Evolutionary conservation across 2,797 vertebrate species (phyloP), one percentile per base, ranked within the genome.

Genomic region (Todus mexicanus): DNA sequence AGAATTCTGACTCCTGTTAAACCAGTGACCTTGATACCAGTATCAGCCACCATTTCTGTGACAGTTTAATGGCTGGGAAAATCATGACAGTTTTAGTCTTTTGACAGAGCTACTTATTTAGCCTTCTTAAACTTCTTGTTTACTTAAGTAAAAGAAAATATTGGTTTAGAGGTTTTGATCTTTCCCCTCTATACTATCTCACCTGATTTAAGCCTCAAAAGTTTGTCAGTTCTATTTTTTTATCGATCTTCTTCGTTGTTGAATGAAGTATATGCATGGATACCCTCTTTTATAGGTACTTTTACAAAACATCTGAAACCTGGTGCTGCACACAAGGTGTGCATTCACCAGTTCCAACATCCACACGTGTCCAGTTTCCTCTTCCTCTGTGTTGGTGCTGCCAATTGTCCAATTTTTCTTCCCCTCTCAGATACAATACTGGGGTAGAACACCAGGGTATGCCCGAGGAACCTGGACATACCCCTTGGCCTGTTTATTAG

Each of bases 221-320:
- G 35, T n/a, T 11, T 37, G 8, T 56, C 37, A 35, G 5, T 15
- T 71, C 4, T 51, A 53, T 29, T 15, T 71, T 45, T 13, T 37
- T 15, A 7, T 11, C 31, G 10, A 15, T 42, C n/a, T 33, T 71
- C 1, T 38, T 63, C 59, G 33, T 22, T 73, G 73, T 60, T 26
- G 18, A 37, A 27, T n/a, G 35, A 35, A 61, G 5, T 20, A 33
- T 38, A 29, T 60, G 9, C 8, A 11, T 10, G 10, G n/a, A 37
- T 42, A 13, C 4, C 22, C 53, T 71, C 6, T 1, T 27, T 18
- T 64, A 2, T 2, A 5, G 2, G 7, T 45, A 20, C 33, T 47
- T 61, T 22, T 19, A 38, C 23, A 81, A 31, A 53, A 25, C 8
- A 6, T 13, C 10, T 42, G 38, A 66, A 77, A 20, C 20, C 4